These are phyloP conservation scores for Cantharis flavilabris DNA, from an alignment of 2,888 invertebrate species.

Conservation along the genomic window DNA sequence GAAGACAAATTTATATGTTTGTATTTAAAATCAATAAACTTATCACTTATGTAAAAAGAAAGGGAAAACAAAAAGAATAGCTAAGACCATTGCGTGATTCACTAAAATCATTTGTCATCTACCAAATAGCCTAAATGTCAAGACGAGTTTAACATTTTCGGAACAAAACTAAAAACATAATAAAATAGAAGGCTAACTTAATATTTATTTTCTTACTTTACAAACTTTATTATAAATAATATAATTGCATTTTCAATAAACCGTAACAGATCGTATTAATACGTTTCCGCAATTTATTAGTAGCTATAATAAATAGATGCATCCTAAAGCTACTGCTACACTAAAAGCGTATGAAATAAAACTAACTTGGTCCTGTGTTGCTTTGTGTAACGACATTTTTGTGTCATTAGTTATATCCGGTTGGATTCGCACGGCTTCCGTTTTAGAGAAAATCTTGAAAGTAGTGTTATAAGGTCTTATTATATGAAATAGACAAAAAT, in stretches of 20 bases:
- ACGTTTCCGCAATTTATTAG: background rate
- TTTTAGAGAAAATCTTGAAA: slow-evolving; percentile 37
- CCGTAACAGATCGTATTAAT: background rate
- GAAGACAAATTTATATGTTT: background rate
- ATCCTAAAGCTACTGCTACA: slow-evolving; percentile 18
- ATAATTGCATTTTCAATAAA: background rate
- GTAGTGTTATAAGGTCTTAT: slow-evolving; percentile 5
- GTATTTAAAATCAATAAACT: slow-evolving; percentile 5
- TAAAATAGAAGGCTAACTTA: slow-evolving; percentile 5
- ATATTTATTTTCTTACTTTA: background rate
- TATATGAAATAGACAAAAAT: background rate
- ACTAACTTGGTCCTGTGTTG: slow-evolving; percentile 43
- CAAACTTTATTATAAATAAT: background rate
- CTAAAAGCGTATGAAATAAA: slow-evolving; percentile 44
- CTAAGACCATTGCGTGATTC: slow-evolving; percentile 44
- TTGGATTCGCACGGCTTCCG: slow-evolving; percentile 45
- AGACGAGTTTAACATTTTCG: slow-evolving; percentile 19
- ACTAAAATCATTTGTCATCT: slow-evolving; percentile 47
- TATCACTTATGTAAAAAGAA: slow-evolving; percentile 11
- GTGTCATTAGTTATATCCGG: slow-evolving; percentile 50
- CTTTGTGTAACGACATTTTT: slow-evolving; percentile 46
- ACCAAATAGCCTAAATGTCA: slow-evolving; percentile 43
- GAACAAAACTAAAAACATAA: slow-evolving; percentile 6
- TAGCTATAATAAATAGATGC: background rate
- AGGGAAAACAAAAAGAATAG: slow-evolving; percentile 3